Base-by-base conservation (phyloP, 2,797 vertebrate species). In the Valencia hispanica region DNA sequence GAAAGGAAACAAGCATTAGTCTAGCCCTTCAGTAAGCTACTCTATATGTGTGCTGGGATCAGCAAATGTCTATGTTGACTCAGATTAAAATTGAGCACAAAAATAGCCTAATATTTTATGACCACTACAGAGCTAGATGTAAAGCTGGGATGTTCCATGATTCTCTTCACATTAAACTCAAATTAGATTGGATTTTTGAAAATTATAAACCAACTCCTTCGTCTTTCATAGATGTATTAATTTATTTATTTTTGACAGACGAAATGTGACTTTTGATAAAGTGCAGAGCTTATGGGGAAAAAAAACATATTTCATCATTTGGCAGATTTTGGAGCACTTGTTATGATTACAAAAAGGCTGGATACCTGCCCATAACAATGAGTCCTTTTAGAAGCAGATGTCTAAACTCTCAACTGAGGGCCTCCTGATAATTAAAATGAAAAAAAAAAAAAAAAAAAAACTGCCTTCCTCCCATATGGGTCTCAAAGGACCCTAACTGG, bases 341-440 rank as follows among this genome's bases (percentile, higher is more conserved):
- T 72, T 59, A 12, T 43, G 59, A 72, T 59, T 57, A 72, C 51
- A 12, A 72, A 43, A 72, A 10, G 36, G 20, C 53, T 72, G 71
- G 70, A 43, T 43, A 43, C 39, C n/a, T 48, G 18, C 41, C 57
- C 45, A 48, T 9, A 63, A 73, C 43, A 32, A 74, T 25, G 11
- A 11, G 39, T 50, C 45, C 72, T 48, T 48, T 57, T 48, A 22
- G 45, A 73, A 34, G 41, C 30, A 20, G 39, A 61, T 15, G 10
- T 73, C 45, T 50, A 50, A 48, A 50, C 15, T 39, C 27, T 48
- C n/a, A 20, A 12, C 27, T 2, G 51, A 57, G 51, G 43, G 25
- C 15, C 25, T 57, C 27, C 2, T 57, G 10, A 65, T 50, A 48
- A 65, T 48, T 14, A 48, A 74, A 39, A 36, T 7, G 11, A 47